Base-by-base conservation (phyloP, 2,113 vertebrate genomes). In the Dissostichus mawsoni region DNA sequence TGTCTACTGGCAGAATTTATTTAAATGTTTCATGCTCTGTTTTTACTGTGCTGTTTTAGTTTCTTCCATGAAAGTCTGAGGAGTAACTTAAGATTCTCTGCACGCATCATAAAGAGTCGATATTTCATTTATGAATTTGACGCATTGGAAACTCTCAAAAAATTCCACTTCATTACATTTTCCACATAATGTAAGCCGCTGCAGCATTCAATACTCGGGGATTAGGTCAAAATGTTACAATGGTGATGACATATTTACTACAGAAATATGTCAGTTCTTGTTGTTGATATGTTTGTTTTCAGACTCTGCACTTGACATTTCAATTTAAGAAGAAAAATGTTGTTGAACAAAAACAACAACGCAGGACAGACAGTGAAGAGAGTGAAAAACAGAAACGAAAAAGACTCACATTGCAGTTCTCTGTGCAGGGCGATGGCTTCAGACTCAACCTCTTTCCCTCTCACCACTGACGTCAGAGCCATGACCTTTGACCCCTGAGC, bases 321-420 rank as follows among this genome's bases (percentile, higher is more conserved):
- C 59, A 71, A 57, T 87, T 84, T 80, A 18, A 79, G 25, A 4
- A 11, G 20, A 79, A 69, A 63, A 57, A 86, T 67, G 77, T 33
- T 17, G 29, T 50, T 74, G 14, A 55, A 58, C 29, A 50, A 67
- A 72, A 71, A 78, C 53, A 83, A 56, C 16, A 59, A 65, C 8
- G 58, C 7, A 48, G 23, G 41, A 57, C 5, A 53, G 33, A 79
- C 6, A 57, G 10, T 3, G 36, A 61, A 6, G 7, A 36, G n/a
- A 50, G 25, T 23, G 5, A 4, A 14, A 2, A 18, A 47, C 41
- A 4, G 6, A 16, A 55, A 3, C 48, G 20, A 18, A 16, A 52
- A 10, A 77, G 57, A 86, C 91, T 90, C 92, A 98, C 98, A 93
- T 85, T 97, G 92, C 65, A 98, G 69, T 62, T 92, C 93, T 67